A percentile compares a stretch with the other conserved stretches of the same genome.
Conservation (phyloP, 2,888 invertebrate species). For the Sinelater perroti region DNA sequence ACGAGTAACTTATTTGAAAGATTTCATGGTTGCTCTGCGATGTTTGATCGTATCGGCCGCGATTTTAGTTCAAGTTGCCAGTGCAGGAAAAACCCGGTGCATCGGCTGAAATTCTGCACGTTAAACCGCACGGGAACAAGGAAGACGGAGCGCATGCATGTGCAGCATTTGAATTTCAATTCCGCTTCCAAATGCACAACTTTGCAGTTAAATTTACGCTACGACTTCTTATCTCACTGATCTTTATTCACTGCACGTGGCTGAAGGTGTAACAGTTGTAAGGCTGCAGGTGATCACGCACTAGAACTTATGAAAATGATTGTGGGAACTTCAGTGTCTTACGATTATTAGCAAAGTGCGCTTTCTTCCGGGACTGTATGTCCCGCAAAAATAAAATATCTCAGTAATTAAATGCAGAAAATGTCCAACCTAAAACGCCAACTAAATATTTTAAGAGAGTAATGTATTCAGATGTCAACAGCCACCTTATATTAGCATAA, state of each 20-base stretch:
- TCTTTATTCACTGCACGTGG: background rate
- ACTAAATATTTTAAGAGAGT: no score
- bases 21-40: conserved; percentile 21
- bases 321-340: background rate
- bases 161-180: background rate
- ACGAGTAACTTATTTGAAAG: conserved; percentile 22
- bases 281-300: background rate
- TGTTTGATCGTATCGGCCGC: conserved; percentile 8
- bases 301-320: background rate
- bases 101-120: conserved; percentile 6
- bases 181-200: conserved; percentile 5
- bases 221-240: conserved; percentile 1
- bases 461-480: background rate
- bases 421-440: no score
- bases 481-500: background rate
- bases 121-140: background rate
- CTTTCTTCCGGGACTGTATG: no score
- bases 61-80: conserved; percentile 10
- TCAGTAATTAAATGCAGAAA: no score
- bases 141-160: background rate
- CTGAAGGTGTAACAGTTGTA: background rate
- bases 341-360: no score
- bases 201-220: conserved; percentile 4
- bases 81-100: conserved; percentile 10
- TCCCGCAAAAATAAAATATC: no score